These are phyloP conservation scores for Morone chrysops DNA, from an alignment of 2,113 vertebrate species.

Conservation along the genomic window DNA sequence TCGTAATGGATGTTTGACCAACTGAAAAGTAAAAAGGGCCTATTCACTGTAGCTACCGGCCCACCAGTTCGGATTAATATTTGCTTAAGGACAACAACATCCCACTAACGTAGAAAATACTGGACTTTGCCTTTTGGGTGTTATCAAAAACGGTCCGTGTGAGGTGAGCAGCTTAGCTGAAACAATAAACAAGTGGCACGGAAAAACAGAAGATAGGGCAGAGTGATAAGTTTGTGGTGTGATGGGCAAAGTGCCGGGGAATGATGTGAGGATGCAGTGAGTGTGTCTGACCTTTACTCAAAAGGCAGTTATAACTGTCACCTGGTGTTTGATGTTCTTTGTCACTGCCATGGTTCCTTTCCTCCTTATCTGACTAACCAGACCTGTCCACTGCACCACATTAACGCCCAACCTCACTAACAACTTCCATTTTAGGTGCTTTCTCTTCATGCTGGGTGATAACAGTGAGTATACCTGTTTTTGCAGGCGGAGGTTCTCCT, in stretches of 20 bases:
- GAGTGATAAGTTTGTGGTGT: background rate
- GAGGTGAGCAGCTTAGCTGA: slow-evolving; percentile 6
- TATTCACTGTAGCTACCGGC: background rate
- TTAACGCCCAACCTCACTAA: background rate
- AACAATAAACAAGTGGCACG: background rate
- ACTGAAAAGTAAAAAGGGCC: background rate
- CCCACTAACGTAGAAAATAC: background rate
- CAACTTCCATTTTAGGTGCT: background rate
- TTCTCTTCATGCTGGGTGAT: background rate
- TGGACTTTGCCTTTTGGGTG: background rate
- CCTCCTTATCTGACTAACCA: background rate
- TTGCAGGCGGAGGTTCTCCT: slow-evolving; percentile 91
- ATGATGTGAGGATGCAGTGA: background rate
- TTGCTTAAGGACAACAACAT: slow-evolving; percentile 1
- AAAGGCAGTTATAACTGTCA: background rate
- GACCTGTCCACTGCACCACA: background rate
- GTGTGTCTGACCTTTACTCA: slow-evolving; percentile 1
- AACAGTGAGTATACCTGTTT: slow-evolving; percentile 87
- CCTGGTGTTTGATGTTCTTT: background rate
- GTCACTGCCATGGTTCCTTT: background rate
- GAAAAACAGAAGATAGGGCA: background rate
- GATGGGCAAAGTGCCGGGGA: slow-evolving; percentile 12
- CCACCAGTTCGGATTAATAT: slow-evolving; percentile 10
- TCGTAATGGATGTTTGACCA: background rate
- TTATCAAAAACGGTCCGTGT: slow-evolving; percentile 16